Base-by-base conservation (phyloP, 35 echinoderm and acorn worm species). In the Eucidaris tribuloides region DNA sequence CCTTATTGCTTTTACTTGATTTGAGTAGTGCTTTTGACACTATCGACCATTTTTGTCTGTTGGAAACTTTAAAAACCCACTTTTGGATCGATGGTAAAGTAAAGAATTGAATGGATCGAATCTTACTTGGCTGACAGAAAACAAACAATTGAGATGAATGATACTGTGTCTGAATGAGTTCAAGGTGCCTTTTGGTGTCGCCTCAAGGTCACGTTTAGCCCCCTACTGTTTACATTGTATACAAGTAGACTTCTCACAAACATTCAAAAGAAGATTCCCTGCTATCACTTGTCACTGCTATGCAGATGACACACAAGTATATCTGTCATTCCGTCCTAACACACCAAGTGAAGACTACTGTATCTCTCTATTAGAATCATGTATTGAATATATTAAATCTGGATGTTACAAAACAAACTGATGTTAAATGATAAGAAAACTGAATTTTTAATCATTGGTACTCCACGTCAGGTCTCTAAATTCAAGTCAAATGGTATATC, bases 101-200 rank as follows among this genome's bases (percentile, higher is more conserved):
- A 5, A n/a, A n/a, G n/a, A n/a, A 24, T 71, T 33, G 65, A 33
- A 71, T 71, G n/a, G 65, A 33, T 33, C 38, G 20, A 71, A 71
- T 71, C 65, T 71, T 71, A 71, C 65, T 71, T 71, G 65, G n/a
- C 65, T 32, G 65, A 71, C 20, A 71, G 65, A 71, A 71, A 71
- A 31, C 65, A 33, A 35, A 71, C 65, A 71, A 41, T 71, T 71
- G 65, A 71, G 39, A 71, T 71, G 4, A 36, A 71, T 28, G 31
- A 71, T 3, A 36, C n/a, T 40, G 65, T 34, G 65, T n/a, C n/a
- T n/a, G n/a, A n/a, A n/a, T n/a, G n/a, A n/a, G n/a, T n/a, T n/a
- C n/a, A n/a, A n/a, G n/a, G n/a, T 71, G n/a, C 65, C 65, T 42
- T 71, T 3, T 34, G 31, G 65, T 71, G 65, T 71, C 65, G 28